A percentile compares a stretch with the other conserved stretches of the same genome.
These are phyloP conservation scores for Sebastes hubbsi DNA, from an alignment of 2,797 vertebrate species.

Conservation along the genomic window DNA sequence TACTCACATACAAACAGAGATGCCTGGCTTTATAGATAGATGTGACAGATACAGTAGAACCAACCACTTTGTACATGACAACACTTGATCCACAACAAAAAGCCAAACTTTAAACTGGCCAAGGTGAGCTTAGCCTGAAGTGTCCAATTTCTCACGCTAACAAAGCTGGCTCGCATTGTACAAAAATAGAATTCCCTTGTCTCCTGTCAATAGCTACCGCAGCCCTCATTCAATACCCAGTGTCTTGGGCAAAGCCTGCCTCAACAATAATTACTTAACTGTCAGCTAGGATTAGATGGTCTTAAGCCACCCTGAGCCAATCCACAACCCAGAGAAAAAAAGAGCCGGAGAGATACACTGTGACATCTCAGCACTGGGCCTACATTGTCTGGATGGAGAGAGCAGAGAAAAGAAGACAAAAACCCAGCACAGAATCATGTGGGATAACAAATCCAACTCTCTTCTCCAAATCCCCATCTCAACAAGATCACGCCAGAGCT, in stretches of 20 bases:
- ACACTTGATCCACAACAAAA: not conserved
- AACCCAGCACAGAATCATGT: slow-evolving; percentile 48
- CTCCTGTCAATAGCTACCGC: slow-evolving; percentile 59
- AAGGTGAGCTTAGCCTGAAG: slow-evolving; percentile 14
- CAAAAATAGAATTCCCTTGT: slow-evolving; percentile 56
- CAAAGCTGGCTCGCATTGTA: slow-evolving; percentile 35
- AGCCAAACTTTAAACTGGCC: not conserved
- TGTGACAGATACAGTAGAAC: not conserved
- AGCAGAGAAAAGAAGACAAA: slow-evolving; percentile 34
- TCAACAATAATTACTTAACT: slow-evolving; percentile 80
- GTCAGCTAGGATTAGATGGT: slow-evolving; percentile 78
- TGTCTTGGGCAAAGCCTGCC: slow-evolving; percentile 68
- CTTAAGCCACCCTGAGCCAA: slow-evolving; percentile 69
- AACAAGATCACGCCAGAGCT: slow-evolving; percentile 58
- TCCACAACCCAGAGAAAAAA: slow-evolving; percentile 53
- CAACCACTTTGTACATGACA: not conserved
- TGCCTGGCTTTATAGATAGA: not conserved
- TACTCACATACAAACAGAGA: not conserved
- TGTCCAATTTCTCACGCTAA: slow-evolving; percentile 68
- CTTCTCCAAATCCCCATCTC: slow-evolving; percentile 63
- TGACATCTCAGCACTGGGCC: slow-evolving; percentile 61
- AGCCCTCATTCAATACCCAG: slow-evolving; percentile 65
- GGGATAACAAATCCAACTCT: slow-evolving; percentile 69
- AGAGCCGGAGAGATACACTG: slow-evolving; percentile 40
- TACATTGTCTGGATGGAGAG: slow-evolving; percentile 49